Conservation (phyloP, 2,888 invertebrate genomes). For the Sphaerophoria rueppellii region DNA sequence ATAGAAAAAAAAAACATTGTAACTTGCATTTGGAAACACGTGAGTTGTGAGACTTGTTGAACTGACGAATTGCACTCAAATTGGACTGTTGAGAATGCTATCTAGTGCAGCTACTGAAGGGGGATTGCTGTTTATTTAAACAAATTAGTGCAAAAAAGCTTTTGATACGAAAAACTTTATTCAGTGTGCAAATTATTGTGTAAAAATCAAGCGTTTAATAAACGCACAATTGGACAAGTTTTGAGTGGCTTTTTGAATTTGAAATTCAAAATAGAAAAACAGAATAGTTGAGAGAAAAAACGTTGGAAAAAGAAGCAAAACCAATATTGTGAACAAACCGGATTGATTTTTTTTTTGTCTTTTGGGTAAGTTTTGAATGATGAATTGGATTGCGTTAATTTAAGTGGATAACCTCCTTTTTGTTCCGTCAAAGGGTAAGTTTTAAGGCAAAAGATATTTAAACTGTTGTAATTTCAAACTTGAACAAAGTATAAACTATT, state of each 20-base stretch:
- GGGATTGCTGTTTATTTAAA: not conserved
- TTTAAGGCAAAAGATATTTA: no score
- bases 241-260: not conserved
- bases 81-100: not conserved
- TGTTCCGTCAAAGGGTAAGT: no score
- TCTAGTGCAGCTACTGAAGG: not conserved
- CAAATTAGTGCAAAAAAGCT: not conserved
- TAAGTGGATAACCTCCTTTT: no score
- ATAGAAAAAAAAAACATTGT: not conserved
- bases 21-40: not conserved
- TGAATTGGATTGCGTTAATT: no score
- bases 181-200: not conserved
- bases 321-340: no score
- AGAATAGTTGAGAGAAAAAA: not conserved
- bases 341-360: no score
- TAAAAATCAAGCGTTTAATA: not conserved
- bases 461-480: no score
- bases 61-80: not conserved
- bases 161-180: not conserved
- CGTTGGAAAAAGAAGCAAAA: no score
- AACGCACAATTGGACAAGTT: not conserved
- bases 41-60: constrained; percentile 7
- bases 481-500: no score
- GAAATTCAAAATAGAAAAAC: not conserved
- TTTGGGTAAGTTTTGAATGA: no score